Conservation (phyloP, 2,888 invertebrate species). For the Embidobia sp. region DNA sequence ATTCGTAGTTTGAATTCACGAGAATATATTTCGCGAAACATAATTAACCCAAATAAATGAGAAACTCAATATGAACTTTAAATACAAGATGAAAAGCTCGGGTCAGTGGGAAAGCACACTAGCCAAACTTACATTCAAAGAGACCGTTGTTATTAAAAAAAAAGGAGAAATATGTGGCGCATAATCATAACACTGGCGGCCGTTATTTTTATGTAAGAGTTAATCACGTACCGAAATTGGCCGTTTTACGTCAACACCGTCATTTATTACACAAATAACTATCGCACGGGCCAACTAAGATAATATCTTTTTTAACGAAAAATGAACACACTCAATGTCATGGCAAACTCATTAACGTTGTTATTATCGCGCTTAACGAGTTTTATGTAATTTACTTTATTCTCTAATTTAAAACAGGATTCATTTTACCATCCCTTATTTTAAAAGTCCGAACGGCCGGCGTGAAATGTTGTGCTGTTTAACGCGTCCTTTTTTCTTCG, state of each 20-base stretch:
- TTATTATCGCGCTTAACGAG: slow-evolving; percentile 49
- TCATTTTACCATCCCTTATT: slow-evolving; percentile 27
- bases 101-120: too few relatives aligned
- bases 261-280: slow-evolving; percentile 52
- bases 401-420: slow-evolving; percentile 31
- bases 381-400: slow-evolving; percentile 54
- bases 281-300: slow-evolving; percentile 32
- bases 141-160: slow-evolving; percentile 23
- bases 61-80: too few relatives aligned
- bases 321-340: slow-evolving; percentile 40
- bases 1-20: too few relatives aligned
- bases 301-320: slow-evolving; percentile 57
- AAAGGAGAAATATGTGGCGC: slow-evolving; percentile 4
- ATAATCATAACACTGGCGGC: slow-evolving; percentile 29
- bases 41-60: too few relatives aligned
- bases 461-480: slow-evolving; percentile 12
- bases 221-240: slow-evolving; percentile 46
- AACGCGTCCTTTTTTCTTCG: neutral
- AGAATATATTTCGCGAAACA: too few relatives aligned
- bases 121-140: neutral
- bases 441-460: slow-evolving; percentile 4
- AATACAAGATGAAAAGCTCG: too few relatives aligned
- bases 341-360: slow-evolving; percentile 48
- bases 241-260: slow-evolving; percentile 42
- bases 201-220: slow-evolving; percentile 46